Base-by-base conservation (phyloP, 2,888 invertebrate species). In the Cybosia mesomella region DNA sequence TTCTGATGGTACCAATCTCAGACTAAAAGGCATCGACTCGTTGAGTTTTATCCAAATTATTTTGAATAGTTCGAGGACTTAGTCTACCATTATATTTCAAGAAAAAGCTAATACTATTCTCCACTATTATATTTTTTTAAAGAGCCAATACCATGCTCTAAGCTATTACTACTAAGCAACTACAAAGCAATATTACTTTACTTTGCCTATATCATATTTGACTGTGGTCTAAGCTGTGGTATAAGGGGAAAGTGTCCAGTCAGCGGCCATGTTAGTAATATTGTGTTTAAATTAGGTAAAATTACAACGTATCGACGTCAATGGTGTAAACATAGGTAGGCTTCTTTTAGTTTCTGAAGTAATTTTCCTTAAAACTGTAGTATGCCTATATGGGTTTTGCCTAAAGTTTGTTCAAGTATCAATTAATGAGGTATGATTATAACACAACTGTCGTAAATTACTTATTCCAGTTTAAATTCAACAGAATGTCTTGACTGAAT, bases 341-440 rank as follows among this genome's bases (percentile, higher is more conserved):
- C 9, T 49, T 49, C 18, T 49, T n/a, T 49, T 49, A n/a, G 49
- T n/a, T n/a, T 18, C 43, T 43, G 18, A 5, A 43, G 43, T 43
- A 43, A 43, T 43, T 43, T 18, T 49, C 49, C 49, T 49, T 49
- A 49, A 43, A n/a, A 49, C 49, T 49, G 49, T n/a, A 49, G n/a
- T 4, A 49, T n/a, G 5, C 28, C 28, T 28, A 49, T n/a, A n/a
- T 49, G 49, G n/a, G n/a, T 49, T 49, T 49, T 49, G n/a, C n/a
- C 49, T n/a, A 49, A 49, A n/a, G 8, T 49, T 49, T 8, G 49
- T 49, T 9, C 49, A 49, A 49, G n/a, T 49, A n/a, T n/a, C 49
- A 9, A 49, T n/a, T 18, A 3, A 15, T 3, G 1, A 13, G 36
- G 0, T 0, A 3, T 13, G 15, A 39, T 39, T 4, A 39, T 39